These are phyloP conservation scores for Strigamia maritima DNA, from an alignment of 2,888 invertebrate species.

Conservation along the genomic window DNA sequence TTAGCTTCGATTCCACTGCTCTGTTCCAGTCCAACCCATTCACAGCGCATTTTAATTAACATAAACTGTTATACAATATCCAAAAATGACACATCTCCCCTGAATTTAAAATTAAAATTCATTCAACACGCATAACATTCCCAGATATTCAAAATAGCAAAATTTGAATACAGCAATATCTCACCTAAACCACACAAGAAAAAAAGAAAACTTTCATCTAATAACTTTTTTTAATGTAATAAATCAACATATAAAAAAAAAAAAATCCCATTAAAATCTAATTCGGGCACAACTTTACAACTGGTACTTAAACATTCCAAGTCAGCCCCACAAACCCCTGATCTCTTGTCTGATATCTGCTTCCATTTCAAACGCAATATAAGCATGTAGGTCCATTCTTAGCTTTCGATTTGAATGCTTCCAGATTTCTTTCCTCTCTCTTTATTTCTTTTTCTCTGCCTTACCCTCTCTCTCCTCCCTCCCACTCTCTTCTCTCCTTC, in stretches of 20 bases:
- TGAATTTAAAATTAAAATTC: too few species aligned
- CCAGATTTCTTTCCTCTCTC: background rate
- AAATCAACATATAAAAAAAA: background rate
- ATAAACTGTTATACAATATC: background rate
- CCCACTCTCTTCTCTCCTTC: background rate
- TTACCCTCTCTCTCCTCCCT: background rate
- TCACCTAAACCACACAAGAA: background rate
- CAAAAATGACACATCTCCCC: too few species aligned
- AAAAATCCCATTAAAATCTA: background rate
- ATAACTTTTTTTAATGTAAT: background rate
- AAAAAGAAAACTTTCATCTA: background rate
- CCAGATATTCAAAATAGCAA: too few species aligned
- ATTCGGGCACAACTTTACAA: background rate
- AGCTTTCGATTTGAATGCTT: slow-evolving; percentile 10
- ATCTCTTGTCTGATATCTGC: slow-evolving; percentile 15
- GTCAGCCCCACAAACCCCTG: background rate
- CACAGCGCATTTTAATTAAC: background rate
- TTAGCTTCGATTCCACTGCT: background rate
- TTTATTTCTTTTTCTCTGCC: slow-evolving; percentile 8
- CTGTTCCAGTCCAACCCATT: background rate
- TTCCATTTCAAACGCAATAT: slow-evolving; percentile 10
- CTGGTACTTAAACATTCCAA: background rate
- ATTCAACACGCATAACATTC: too few species aligned
- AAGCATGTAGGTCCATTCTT: slow-evolving; percentile 10
- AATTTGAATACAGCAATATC: too few species aligned